Evolutionary conservation across 2,113 vertebrate genomes (phyloP).

Genomic region (Etheostoma cragini): DNA sequence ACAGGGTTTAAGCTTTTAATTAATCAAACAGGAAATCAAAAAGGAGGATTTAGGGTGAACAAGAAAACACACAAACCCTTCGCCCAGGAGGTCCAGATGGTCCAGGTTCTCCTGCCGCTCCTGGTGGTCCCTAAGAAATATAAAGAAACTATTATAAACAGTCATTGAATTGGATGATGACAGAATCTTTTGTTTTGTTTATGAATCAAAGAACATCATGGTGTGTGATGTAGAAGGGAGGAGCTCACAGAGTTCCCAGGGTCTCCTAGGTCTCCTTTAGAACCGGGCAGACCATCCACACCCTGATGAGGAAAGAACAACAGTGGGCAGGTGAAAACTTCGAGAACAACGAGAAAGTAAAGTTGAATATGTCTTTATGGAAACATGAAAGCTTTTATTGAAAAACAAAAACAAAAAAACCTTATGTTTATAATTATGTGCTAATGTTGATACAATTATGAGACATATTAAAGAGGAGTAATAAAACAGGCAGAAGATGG

Average conservation of each 20-base stretch:
- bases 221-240: neutral
- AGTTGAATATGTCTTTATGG: neutral
- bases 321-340: neutral
- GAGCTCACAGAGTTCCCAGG: constrained; percentile 91
- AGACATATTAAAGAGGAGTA: neutral
- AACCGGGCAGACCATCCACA: constrained; percentile 90
- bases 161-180: neutral
- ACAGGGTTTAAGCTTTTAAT: neutral
- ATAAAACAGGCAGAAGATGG: neutral
- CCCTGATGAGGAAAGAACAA: constrained; percentile 82
- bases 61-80: constrained; percentile 84
- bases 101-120: constrained; percentile 93
- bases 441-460: neutral
- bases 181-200: neutral
- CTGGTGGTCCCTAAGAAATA: constrained; percentile 89
- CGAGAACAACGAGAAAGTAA: neutral
- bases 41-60: neutral
- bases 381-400: neutral
- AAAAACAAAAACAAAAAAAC: neutral
- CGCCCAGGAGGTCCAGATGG: constrained; percentile 94
- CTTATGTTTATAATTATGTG: neutral
- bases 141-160: constrained; percentile 9
- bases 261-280: constrained; percentile 96
- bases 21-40: neutral
- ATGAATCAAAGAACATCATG: neutral